Conservation (phyloP, 2,797 vertebrate species). For the Caiman crocodilus region DNA sequence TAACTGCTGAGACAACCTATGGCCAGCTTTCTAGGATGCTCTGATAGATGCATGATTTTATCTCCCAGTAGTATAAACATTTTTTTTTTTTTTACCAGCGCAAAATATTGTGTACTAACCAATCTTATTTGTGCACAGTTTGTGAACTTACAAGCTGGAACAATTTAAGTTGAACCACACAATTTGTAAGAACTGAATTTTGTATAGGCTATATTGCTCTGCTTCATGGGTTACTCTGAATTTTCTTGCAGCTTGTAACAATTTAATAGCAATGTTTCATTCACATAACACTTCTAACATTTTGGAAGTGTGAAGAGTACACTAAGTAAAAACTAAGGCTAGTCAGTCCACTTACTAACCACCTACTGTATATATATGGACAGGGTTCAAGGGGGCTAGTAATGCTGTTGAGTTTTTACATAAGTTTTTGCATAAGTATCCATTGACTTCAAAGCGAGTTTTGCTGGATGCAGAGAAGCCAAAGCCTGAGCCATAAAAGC, state of each 20-base stretch:
- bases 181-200: background rate
- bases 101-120: background rate
- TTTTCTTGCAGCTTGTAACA: background rate
- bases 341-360: background rate
- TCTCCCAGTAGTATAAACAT: background rate
- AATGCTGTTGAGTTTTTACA: background rate
- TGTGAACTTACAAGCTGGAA: background rate
- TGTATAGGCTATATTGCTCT: background rate
- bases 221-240: background rate
- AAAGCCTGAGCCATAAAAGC: background rate
- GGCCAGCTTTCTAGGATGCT: background rate
- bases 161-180: background rate
- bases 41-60: constrained; percentile 11
- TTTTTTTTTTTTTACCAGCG: background rate
- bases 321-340: background rate
- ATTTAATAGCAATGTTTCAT: background rate
- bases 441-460: background rate
- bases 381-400: background rate
- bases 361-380: background rate
- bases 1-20: constrained; percentile 32
- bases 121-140: background rate
- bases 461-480: background rate
- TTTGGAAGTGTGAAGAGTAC: background rate
- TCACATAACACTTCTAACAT: background rate
- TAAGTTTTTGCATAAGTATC: background rate